Conservation (phyloP, 2,797 vertebrate genomes). For the Pseudochaenichthys georgianus region DNA sequence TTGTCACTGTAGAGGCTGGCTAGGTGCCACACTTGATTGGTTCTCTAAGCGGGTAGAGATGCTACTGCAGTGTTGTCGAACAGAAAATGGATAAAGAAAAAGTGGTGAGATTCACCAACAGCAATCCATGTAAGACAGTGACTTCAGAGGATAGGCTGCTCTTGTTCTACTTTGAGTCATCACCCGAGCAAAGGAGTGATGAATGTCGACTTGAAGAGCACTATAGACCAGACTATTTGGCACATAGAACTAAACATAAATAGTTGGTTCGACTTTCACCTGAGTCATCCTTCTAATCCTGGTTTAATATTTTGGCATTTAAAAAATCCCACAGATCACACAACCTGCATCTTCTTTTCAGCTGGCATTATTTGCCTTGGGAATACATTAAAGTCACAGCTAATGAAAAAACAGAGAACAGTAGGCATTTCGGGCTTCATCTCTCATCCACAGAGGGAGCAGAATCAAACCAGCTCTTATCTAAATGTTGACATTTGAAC, state of each 20-base stretch:
- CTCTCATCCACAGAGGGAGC: constrained; percentile 51
- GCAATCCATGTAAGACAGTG: constrained; percentile 36
- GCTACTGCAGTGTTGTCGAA: constrained; percentile 57
- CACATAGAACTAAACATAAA: constrained; percentile 26
- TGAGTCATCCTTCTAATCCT: constrained; percentile 43
- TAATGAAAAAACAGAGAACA: constrained; percentile 61
- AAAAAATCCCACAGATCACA: neutral
- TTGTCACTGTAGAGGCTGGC: constrained; percentile 71
- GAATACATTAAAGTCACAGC: constrained; percentile 41
- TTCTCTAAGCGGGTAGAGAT: constrained; percentile 69
- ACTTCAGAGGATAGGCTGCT: constrained; percentile 33
- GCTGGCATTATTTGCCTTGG: constrained; percentile 22
- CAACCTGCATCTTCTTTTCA: constrained; percentile 10
- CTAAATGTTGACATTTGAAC: constrained; percentile 82
- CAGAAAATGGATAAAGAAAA: constrained; percentile 65
- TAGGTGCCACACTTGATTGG: constrained; percentile 74
- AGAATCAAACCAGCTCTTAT: constrained; percentile 62
- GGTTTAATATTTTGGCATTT: constrained; percentile 30
- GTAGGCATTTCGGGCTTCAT: constrained; percentile 53
- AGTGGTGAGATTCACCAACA: constrained; percentile 50
- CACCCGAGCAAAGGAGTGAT: constrained; percentile 36
- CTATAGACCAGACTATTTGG: constrained; percentile 9
- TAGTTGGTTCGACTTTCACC: constrained; percentile 26
- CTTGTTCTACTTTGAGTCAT: constrained; percentile 38
- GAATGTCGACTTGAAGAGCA: constrained; percentile 33